These are phyloP conservation scores for Passerculus sandwichensis DNA, from an alignment of 2,797 vertebrate species.

Conservation along the genomic window DNA sequence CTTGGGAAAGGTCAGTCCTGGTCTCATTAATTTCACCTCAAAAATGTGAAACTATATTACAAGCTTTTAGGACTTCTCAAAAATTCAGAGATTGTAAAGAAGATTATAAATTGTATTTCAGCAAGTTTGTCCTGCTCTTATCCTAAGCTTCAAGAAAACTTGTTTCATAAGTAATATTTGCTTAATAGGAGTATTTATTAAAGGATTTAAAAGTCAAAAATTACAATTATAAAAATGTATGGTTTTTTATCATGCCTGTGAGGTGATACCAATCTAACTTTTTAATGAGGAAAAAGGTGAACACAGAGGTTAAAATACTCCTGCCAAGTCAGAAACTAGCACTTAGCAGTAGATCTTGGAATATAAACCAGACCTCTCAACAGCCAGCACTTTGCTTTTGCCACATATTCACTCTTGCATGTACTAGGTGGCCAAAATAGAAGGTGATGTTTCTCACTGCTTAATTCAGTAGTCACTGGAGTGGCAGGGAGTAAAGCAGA, in stretches of 20 bases:
- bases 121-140: background rate
- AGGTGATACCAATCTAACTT: background rate
- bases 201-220: background rate
- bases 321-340: background rate
- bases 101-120: background rate
- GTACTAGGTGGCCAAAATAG: background rate
- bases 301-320: background rate
- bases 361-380: constrained; percentile 30
- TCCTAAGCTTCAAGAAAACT: background rate
- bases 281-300: background rate
- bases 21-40: background rate
- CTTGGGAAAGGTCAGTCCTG: background rate
- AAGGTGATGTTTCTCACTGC: background rate
- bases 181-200: background rate
- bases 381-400: background rate
- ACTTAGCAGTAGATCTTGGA: background rate
- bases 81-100: background rate
- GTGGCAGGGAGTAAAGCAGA: background rate
- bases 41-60: background rate
- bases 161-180: background rate
- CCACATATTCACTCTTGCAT: background rate
- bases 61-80: background rate
- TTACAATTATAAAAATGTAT: background rate
- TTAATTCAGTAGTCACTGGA: background rate
- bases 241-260: background rate